These are phyloP conservation scores for Spodoptera litura DNA, from an alignment of 1,140 invertebrate species.

Conservation along the genomic window DNA sequence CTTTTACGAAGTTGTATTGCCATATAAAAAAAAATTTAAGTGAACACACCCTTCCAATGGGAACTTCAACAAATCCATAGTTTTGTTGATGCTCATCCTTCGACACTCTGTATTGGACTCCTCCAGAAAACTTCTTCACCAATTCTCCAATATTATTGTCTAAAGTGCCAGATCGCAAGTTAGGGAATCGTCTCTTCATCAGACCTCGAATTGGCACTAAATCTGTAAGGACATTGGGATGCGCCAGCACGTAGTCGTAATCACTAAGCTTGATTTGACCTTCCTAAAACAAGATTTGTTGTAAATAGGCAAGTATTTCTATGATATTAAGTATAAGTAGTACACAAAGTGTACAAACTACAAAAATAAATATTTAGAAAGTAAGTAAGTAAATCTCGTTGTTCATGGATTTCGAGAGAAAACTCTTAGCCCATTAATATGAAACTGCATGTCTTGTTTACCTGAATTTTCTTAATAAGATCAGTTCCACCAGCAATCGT, in stretches of 20 bases:
- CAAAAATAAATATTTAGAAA: no score
- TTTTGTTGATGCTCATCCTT: conserved; percentile 89
- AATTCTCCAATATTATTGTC: conserved; percentile 87
- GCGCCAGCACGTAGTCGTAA: conserved; percentile 91
- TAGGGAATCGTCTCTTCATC: conserved; percentile 92
- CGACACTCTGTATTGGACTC: conserved; percentile 88
- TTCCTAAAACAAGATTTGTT: conserved; percentile 74
- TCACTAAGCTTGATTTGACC: conserved; percentile 90
- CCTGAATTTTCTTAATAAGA: conserved; percentile 91
- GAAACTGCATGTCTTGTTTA: background rate
- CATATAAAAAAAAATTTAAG: conserved; percentile 9
- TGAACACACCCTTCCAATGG: conserved; percentile 89
- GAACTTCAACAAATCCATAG: conserved; percentile 89
- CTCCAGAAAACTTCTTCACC: conserved; percentile 88
- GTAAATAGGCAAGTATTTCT: no score
- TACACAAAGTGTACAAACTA: no score
- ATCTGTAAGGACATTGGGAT: conserved; percentile 92
- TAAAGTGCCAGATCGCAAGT: conserved; percentile 89
- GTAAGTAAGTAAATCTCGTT: no score
- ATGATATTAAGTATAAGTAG: no score
- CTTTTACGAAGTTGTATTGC: background rate
- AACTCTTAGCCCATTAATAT: no score
- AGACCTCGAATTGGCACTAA: conserved; percentile 90
- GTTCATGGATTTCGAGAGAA: no score
- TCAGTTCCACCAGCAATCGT: conserved; percentile 89